phyloP scores from a whole-genome alignment of 2,113 vertebrate genomes.

The Synchiropus splendidus region DNA sequence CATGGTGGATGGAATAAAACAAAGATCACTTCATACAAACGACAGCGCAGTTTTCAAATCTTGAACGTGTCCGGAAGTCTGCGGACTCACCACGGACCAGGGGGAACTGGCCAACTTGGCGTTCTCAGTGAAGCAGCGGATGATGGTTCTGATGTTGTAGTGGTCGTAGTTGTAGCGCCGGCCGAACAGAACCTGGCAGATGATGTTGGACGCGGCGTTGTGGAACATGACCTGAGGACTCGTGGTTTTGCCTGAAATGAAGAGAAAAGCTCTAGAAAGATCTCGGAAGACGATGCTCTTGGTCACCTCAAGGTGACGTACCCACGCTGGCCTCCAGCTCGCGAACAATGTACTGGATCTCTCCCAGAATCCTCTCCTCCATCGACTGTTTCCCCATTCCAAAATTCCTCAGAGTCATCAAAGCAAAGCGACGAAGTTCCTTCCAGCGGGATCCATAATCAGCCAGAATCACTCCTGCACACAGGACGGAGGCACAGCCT shows the following conservation, averaged over 20 bases:
- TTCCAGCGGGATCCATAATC: constrained; percentile 59
- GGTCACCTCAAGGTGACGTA: constrained; percentile 8
- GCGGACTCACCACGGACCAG: constrained; percentile 43
- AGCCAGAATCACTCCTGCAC: constrained; percentile 55
- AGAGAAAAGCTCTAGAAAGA: too few relatives aligned
- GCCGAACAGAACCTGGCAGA: constrained; percentile 67
- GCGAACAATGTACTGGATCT: constrained; percentile 34
- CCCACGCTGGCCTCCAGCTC: constrained; percentile 33
- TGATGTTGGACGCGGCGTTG: constrained; percentile 61
- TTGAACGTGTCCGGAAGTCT: too few relatives aligned
- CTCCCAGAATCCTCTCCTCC: constrained; percentile 67
- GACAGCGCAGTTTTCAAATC: too few relatives aligned
- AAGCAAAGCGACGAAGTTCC: constrained; percentile 66
- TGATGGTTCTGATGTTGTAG: constrained; percentile 23
- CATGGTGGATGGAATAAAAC: too few relatives aligned
- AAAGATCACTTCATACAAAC: too few relatives aligned
- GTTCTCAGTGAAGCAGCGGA: constrained; percentile 28
- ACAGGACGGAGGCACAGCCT: too few relatives aligned
- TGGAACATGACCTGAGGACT: constrained; percentile 54
- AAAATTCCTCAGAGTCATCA: constrained; percentile 70
- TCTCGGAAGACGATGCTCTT: too few relatives aligned
- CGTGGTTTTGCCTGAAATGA: constrained; percentile 31
- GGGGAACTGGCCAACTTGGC: constrained; percentile 42
- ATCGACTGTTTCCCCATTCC: constrained; percentile 75
- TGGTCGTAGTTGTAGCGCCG: constrained; percentile 59